Base-by-base conservation (phyloP, 2,797 vertebrate genomes). In the Eptatretus atami region DNA sequence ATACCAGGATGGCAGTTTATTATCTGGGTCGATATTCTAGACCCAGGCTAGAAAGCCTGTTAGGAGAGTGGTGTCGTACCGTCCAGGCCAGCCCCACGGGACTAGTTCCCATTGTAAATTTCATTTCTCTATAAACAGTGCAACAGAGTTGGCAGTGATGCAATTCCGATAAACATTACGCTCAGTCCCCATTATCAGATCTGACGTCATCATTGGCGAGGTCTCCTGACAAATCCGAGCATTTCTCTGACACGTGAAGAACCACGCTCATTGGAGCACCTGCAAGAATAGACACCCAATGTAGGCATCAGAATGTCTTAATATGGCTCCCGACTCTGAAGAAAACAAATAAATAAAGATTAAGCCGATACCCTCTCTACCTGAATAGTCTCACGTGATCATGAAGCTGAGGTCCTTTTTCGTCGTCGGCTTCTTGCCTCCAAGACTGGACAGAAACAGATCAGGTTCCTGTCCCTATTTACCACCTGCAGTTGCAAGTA, bases 181-280 rank as follows among this genome's bases (percentile, higher is more conserved):
- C 80, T 96, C 90, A 24, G 69, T 77, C n/a, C 63, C 92, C 88
- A 0, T 96, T 98, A 75, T 98, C 92, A 98, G 73, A 98, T 66
- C 92, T 95, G 75, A 98, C 95, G 71, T 98, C 92, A 1, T 96
- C 90, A 1, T 96, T 84, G 0, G 90, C 90, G 68, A 98, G 69
- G 72, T 96, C 15, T 98, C 92, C 69, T 98, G 90, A 73, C 92
- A 96, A 96, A 70, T 96, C 92, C 0, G 86, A 95, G 71, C 90
- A 98, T 66, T 98, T 98, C 67, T 98, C 90, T 0, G 92, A 96
- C 67, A 98, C 83, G 86, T 80, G 64, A 96, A 98, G 72, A 90
- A 98, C 92, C 92, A 65, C 93, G 95, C 73, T 98, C 87, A 1
- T 98, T 96, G 25, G 92, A 98, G 69, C 92, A 96, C 70, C 90